phyloP scores from a whole-genome alignment of 2,797 vertebrate genomes.

The Mus spretus region DNA sequence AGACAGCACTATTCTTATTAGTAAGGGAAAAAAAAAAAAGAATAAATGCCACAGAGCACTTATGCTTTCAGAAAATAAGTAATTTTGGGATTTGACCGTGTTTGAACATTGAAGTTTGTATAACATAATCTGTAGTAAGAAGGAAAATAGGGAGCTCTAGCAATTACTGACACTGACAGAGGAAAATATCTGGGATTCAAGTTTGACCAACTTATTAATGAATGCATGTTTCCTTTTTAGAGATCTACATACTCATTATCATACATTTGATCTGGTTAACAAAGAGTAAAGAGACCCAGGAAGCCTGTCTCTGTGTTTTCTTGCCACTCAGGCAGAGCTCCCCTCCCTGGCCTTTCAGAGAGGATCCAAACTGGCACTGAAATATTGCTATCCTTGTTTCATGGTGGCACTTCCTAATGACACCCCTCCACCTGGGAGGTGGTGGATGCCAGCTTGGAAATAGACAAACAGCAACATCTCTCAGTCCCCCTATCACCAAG shows the following conservation, averaged over 20 bases:
- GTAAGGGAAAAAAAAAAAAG: constrained; percentile 55
- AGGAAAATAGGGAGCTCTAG: background rate
- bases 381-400: too few species aligned
- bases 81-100: background rate
- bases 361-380: too few species aligned
- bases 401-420: too few species aligned
- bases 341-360: too few species aligned
- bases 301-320: too few species aligned
- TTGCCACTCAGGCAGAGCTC: too few species aligned
- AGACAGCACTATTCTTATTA: background rate
- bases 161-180: background rate
- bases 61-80: constrained; percentile 15
- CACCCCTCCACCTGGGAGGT: too few species aligned
- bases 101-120: constrained; percentile 29
- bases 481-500: too few species aligned
- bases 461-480: too few species aligned
- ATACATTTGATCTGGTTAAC: background rate
- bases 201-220: background rate
- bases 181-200: background rate
- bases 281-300: too few species aligned
- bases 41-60: background rate
- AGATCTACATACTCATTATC: background rate
- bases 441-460: too few species aligned
- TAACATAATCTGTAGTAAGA: background rate
- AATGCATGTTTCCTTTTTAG: background rate